Base-by-base conservation (phyloP, 2,888 invertebrate genomes). In the Mayetiola destructor region DNA sequence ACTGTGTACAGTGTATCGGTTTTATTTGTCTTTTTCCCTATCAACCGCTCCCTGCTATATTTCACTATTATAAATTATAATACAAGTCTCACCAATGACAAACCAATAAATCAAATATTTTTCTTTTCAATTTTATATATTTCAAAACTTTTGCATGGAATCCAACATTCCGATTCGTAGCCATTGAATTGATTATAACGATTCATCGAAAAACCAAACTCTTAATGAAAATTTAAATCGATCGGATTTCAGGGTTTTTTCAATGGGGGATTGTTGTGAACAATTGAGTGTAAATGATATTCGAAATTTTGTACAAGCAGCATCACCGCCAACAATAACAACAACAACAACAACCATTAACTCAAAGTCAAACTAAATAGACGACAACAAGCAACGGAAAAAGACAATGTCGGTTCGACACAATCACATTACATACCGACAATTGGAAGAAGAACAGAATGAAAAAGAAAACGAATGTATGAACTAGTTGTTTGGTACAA, bases 31-130 rank as follows among this genome's bases (percentile, higher is more conserved):
- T 32, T 32, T 32, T 32, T 32, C 32, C 32, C 32, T 12, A 12
- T 12, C 5, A 16, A 36, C n/a, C n/a, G n/a, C n/a, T n/a, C n/a
- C n/a, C n/a, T n/a, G n/a, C n/a, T n/a, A n/a, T n/a, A n/a, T n/a
- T n/a, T n/a, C n/a, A n/a, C n/a, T n/a, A n/a, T n/a, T n/a, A n/a
- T n/a, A n/a, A n/a, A n/a, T n/a, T n/a, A n/a, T n/a, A n/a, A n/a
- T n/a, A n/a, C n/a, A n/a, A n/a, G n/a, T n/a, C n/a, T n/a, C n/a
- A n/a, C n/a, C n/a, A n/a, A n/a, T n/a, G 18, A 23, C 14, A n/a
- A 27, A 48, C 23, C n/a, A 48, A 48, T 48, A 48, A 48, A 48
- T 48, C 27, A 48, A 48, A 48, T 48, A 48, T 48, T 48, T 27
- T 48, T 27, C 27, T 48, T 48, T 27, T 48, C n/a, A n/a, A 14